A percentile compares a stretch with the other conserved stretches of the same genome.
Evolutionary conservation across 2,797 vertebrate species (phyloP).

Genomic region (Coranthus polyacanthus): DNA sequence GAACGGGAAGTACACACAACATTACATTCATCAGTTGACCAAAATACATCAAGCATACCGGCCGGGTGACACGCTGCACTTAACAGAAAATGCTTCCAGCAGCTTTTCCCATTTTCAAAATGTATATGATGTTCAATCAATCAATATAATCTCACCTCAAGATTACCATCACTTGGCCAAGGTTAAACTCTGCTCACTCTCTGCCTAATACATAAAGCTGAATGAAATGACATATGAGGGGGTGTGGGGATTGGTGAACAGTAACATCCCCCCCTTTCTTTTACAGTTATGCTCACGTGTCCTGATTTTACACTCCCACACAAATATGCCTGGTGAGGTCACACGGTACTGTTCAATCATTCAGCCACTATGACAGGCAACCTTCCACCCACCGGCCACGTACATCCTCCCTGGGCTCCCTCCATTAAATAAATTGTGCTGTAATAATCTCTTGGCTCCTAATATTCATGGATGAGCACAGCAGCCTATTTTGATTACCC

Average conservation of each 20-base stretch:
- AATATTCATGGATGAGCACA: constrained; percentile 82
- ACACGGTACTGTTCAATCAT: constrained; percentile 77
- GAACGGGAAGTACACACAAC: constrained; percentile 58
- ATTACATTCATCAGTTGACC: constrained; percentile 65
- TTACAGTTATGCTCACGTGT: constrained; percentile 50
- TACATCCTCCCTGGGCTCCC: constrained; percentile 74
- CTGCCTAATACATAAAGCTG: constrained; percentile 51
- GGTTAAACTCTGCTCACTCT: constrained; percentile 67
- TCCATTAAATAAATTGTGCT: constrained; percentile 90
- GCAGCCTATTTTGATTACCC: constrained; percentile 86
- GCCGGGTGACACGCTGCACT: constrained; percentile 50
- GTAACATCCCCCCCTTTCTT: constrained; percentile 25
- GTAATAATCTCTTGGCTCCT: constrained; percentile 87
- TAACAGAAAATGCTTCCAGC: constrained; percentile 51
- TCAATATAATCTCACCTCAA: constrained; percentile 72
- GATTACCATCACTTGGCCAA: constrained; percentile 68
- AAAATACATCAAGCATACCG: constrained; percentile 63
- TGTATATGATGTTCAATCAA: constrained; percentile 74
- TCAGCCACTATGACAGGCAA: constrained; percentile 69
- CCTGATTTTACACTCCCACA: constrained; percentile 67
- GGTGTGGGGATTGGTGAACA: background rate
- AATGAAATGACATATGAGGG: constrained; percentile 53
- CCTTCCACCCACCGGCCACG: constrained; percentile 67
- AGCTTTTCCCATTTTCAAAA: constrained; percentile 75
- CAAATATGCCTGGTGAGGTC: constrained; percentile 71